Evolutionary conservation across 2,113 vertebrate genomes (phyloP).

Genomic region (Mionectes macconnelli): DNA sequence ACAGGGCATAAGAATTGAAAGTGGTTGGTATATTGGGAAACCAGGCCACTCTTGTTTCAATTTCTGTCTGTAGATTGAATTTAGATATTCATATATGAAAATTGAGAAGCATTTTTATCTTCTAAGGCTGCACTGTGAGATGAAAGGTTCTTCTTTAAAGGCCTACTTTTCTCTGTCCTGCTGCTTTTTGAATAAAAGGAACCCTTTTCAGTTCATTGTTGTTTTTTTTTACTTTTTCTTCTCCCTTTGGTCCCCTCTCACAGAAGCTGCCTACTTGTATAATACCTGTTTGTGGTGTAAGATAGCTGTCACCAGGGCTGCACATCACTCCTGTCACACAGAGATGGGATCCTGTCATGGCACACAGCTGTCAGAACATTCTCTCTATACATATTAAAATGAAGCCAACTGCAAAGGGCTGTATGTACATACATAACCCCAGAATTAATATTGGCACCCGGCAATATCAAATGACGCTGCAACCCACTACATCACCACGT

Average conservation of each 20-base stretch:
- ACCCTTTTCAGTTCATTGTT: neutral
- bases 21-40: neutral
- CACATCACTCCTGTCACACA: neutral
- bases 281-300: neutral
- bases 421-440: neutral
- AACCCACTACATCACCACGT: neutral
- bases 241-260: neutral
- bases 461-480: neutral
- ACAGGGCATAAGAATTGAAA: neutral
- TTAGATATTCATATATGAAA: constrained; percentile 58
- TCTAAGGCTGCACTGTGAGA: constrained; percentile 25
- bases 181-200: constrained; percentile 35
- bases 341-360: neutral
- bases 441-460: neutral
- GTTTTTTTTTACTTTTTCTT: neutral
- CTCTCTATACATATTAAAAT: neutral
- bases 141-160: constrained; percentile 52
- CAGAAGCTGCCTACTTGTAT: neutral
- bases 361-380: neutral
- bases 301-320: neutral
- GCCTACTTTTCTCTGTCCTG: neutral
- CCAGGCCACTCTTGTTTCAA: constrained; percentile 34
- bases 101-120: constrained; percentile 46
- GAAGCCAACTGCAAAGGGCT: neutral
- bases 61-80: constrained; percentile 50